phyloP scores from a whole-genome alignment of 2,888 invertebrate species.

The Gibbula magus region DNA sequence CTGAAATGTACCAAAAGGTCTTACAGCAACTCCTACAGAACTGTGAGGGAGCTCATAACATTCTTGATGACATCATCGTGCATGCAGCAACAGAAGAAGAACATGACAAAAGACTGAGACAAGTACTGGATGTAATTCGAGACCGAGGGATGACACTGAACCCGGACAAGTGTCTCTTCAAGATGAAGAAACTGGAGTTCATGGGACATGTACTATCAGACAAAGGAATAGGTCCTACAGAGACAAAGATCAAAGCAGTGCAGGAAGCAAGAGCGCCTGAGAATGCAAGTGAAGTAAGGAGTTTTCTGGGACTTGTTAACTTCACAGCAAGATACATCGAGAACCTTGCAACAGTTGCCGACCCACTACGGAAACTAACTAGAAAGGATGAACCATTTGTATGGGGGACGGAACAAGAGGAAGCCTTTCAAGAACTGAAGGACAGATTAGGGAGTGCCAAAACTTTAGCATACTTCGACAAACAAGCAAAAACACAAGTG shows the following conservation, averaged over 20 bases:
- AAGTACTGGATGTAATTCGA: no score
- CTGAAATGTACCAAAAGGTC: no score
- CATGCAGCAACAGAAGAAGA: no score
- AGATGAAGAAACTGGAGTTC: neutral
- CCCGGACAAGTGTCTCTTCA: neutral
- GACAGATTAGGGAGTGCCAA: neutral
- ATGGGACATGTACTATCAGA: neutral
- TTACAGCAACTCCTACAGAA: no score
- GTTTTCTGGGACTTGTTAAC: constrained; percentile 5
- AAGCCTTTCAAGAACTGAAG: neutral
- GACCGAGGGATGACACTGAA: no score
- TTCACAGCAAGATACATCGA: neutral
- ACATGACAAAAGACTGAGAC: no score
- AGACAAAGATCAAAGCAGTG: neutral
- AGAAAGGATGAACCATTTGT: neutral
- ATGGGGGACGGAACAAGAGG: neutral
- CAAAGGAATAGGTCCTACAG: constrained; percentile 8
- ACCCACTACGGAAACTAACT: neutral
- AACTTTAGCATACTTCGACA: constrained; percentile 3
- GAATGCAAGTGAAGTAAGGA: neutral
- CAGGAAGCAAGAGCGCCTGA: constrained; percentile 6
- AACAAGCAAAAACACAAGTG: neutral
- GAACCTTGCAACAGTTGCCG: neutral
- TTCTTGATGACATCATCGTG: no score
- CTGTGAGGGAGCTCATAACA: no score